Percentiles rank a stretch among this genome's conserved stretches.
phyloP scores from a whole-genome alignment of 1,140 invertebrate genomes.

The Drosophila ercepeae region DNA sequence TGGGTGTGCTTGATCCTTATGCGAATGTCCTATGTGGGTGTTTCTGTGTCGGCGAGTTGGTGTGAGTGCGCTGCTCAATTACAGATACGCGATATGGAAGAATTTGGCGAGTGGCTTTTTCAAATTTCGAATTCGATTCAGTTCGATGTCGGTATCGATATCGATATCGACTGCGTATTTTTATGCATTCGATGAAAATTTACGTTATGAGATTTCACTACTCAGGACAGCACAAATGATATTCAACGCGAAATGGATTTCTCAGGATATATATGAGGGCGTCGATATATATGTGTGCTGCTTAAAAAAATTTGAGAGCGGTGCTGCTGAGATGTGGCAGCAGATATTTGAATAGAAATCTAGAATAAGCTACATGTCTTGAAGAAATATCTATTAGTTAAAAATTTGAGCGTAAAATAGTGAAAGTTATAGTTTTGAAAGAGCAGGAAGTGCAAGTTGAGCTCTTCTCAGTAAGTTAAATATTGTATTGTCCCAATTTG shows the following conservation, averaged over 20 bases:
- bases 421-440: conserved; percentile 45
- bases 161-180: conserved; percentile 36
- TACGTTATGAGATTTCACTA: conserved; percentile 84
- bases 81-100: conserved; percentile 52
- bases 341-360: conserved; percentile 24
- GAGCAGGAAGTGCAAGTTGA: conserved; percentile 64
- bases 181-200: conserved; percentile 81
- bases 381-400: conserved; percentile 18
- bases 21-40: conserved; percentile 19
- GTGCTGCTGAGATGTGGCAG: conserved; percentile 28
- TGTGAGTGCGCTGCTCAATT: conserved; percentile 54
- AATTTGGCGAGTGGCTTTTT: conserved; percentile 57
- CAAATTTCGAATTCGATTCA: conserved; percentile 42
- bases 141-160: conserved; percentile 30
- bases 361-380: conserved; percentile 30
- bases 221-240: conserved; percentile 79
- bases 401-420: conserved; percentile 19
- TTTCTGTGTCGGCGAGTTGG: conserved; percentile 15
- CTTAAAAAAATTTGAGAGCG: conserved; percentile 17
- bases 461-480: conserved; percentile 54
- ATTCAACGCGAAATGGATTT: conserved; percentile 41
- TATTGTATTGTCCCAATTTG: no score
- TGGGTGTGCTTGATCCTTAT: conserved; percentile 26
- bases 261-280: conserved; percentile 18
- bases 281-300: conserved; percentile 73